Evolutionary conservation across 2,113 vertebrate genomes (phyloP).

Genomic region (Takifugu bimaculatus): DNA sequence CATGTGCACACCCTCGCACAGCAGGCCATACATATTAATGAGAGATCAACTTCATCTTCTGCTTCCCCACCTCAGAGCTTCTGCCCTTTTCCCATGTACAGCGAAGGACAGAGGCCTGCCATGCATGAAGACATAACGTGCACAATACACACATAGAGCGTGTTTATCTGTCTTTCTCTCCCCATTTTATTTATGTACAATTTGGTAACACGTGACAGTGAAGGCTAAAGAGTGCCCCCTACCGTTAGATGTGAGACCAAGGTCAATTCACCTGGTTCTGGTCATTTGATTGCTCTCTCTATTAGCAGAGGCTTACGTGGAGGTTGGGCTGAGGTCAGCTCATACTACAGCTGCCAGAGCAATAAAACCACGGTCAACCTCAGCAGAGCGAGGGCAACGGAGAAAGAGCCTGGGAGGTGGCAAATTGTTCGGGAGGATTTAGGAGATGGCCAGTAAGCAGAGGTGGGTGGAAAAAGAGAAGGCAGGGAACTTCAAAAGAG

Average conservation of each 20-base stretch:
- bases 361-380: slow-evolving; percentile 54
- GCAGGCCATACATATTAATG: slow-evolving; percentile 67
- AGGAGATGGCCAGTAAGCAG: slow-evolving; percentile 16
- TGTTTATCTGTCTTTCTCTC: slow-evolving; percentile 29
- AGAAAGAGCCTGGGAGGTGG: slow-evolving; percentile 11
- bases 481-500: slow-evolving; percentile 6
- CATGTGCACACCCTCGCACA: slow-evolving; percentile 20
- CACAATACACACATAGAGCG: slow-evolving; percentile 15
- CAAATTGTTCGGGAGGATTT: slow-evolving; percentile 19
- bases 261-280: slow-evolving; percentile 40
- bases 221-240: slow-evolving; percentile 73
- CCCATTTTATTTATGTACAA: slow-evolving; percentile 25
- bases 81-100: slow-evolving; percentile 63
- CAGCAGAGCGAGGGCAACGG: slow-evolving; percentile 9
- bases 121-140: slow-evolving; percentile 47
- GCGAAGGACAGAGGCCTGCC: slow-evolving; percentile 61
- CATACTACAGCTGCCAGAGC: slow-evolving; percentile 40
- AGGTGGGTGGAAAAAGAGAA: slow-evolving; percentile 5
- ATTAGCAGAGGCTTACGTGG: slow-evolving; percentile 53
- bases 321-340: slow-evolving; percentile 48
- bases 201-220: slow-evolving; percentile 48
- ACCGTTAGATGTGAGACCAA: slow-evolving; percentile 38
- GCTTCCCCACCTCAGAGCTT: slow-evolving; percentile 41
- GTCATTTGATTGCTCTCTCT: slow-evolving; percentile 32
- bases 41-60: slow-evolving; percentile 47